Percentiles rank a stretch among this genome's conserved stretches.
Conservation (phyloP, 2,797 vertebrate genomes). For the Sebastes variabilis region DNA sequence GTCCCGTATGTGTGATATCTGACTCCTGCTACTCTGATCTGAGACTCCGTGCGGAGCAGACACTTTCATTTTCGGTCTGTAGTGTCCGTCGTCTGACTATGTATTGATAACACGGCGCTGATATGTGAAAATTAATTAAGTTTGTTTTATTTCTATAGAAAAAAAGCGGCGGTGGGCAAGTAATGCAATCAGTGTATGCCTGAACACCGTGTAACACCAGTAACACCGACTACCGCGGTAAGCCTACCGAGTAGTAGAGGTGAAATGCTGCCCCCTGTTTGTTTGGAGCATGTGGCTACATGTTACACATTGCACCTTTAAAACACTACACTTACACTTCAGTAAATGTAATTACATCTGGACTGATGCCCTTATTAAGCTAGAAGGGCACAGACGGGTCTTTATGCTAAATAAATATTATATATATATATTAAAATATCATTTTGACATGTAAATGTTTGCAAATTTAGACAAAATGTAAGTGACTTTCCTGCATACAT, state of each 20-base stretch:
- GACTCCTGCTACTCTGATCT: too few relatives aligned
- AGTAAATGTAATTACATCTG: background rate
- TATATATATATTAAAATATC: background rate
- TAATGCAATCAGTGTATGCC: too few relatives aligned
- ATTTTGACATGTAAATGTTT: background rate
- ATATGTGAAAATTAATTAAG: too few relatives aligned
- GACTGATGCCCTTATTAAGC: background rate
- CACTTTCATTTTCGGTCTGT: too few relatives aligned
- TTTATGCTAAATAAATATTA: background rate
- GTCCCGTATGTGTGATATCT: too few relatives aligned
- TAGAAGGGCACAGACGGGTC: background rate
- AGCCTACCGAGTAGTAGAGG: background rate
- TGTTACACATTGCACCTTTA: background rate
- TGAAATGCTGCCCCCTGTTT: background rate
- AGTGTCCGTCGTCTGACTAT: too few relatives aligned
- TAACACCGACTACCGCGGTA: rapidly evolving
- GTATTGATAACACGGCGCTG: too few relatives aligned
- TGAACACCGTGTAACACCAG: too few relatives aligned
- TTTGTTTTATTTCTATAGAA: too few relatives aligned
- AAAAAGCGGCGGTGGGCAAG: too few relatives aligned
- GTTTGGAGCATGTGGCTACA: background rate
- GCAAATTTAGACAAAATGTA: background rate
- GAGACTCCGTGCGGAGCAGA: too few relatives aligned
- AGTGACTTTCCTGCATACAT: background rate
- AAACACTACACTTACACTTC: background rate